Evolutionary conservation across 2,797 vertebrate species (phyloP), one percentile per base, ranked within the genome.

Genomic region (Discoglossus pictus): DNA sequence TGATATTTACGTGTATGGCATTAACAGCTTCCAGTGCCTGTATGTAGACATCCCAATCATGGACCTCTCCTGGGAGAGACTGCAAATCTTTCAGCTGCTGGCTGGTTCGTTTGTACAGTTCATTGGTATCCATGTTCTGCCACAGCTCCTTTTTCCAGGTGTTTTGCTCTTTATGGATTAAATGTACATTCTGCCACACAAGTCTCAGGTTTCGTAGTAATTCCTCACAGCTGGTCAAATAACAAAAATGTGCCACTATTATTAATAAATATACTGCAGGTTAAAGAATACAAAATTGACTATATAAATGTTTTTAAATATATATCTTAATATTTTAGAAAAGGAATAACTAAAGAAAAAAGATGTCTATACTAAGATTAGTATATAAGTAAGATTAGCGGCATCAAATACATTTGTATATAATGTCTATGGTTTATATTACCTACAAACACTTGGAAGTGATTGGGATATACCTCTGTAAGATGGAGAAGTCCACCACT

Each of bases 401-500:
- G n/a, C n/a, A n/a, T n/a, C n/a, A n/a, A n/a, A n/a, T 4, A 46
- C 23, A 34, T 43, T 13, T 18, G n/a, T 10, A 7, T 44, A 17
- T 4, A 4, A n/a, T 16, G 42, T 44, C 6, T 44, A 44, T 44
- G 42, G 17, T 9, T n/a, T 44, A 44, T 21, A n/a, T 23, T 43
- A 51, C 47, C 27, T 51, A n/a, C 13, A 25, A 51, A 24, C 23
- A 50, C 21, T 13, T 25, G 13, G n/a, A n/a, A n/a, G n/a, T n/a
- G n/a, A n/a, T n/a, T n/a, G 9, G 11, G n/a, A 46, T 60, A 16
- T 68, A 74, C 72, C 60, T 64, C 9, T 36, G 60, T 43, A 74
- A 65, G 40, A 60, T 69, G 9, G 65, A 62, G 48, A 74, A 74
- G 48, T 74, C 72, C 25, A 74, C 60, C 20, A 74, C 66, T n/a